Conservation (phyloP, 2,113 vertebrate species). For the Nansenia antarctica region DNA sequence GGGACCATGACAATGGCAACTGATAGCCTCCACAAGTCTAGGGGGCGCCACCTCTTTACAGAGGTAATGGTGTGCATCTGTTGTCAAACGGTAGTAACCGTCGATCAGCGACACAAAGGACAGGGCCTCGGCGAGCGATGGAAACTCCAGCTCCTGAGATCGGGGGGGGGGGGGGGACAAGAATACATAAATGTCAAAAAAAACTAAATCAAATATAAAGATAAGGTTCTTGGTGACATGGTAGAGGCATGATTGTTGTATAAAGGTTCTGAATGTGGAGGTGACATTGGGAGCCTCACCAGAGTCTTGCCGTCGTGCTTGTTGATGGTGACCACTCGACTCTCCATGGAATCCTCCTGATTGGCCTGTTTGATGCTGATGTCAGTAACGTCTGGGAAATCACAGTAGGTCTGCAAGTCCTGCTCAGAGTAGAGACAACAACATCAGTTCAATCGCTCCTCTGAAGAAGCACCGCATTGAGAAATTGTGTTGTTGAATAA, state of each 20-base stretch:
- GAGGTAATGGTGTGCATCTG: constrained; percentile 96
- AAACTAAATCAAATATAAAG: not conserved
- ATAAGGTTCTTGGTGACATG: not conserved
- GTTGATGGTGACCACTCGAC: constrained; percentile 92
- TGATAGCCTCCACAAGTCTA: constrained; percentile 86
- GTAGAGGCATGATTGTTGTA: not conserved
- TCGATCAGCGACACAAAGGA: constrained; percentile 96
- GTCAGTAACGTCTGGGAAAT: constrained; percentile 95
- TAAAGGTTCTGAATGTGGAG: not conserved
- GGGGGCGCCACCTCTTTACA: constrained; percentile 98
- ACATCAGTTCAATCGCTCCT: not conserved
- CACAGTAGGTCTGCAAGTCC: constrained; percentile 92
- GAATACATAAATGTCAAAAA: not conserved
- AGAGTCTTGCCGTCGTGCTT: constrained; percentile 92
- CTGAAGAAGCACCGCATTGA: too few relatives aligned
- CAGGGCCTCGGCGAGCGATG: constrained; percentile 84
- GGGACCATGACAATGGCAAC: constrained; percentile 91
- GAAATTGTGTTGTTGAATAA: not conserved
- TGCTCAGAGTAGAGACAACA: constrained; percentile 46
- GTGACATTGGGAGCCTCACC: constrained; percentile 72
- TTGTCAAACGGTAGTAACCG: constrained; percentile 93
- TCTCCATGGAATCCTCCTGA: constrained; percentile 87
- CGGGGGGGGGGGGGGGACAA: not conserved
- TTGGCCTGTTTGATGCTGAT: constrained; percentile 92
- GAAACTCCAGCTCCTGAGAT: constrained; percentile 91